Conservation (phyloP, 2,888 invertebrate species). For the Agrochola macilenta region DNA sequence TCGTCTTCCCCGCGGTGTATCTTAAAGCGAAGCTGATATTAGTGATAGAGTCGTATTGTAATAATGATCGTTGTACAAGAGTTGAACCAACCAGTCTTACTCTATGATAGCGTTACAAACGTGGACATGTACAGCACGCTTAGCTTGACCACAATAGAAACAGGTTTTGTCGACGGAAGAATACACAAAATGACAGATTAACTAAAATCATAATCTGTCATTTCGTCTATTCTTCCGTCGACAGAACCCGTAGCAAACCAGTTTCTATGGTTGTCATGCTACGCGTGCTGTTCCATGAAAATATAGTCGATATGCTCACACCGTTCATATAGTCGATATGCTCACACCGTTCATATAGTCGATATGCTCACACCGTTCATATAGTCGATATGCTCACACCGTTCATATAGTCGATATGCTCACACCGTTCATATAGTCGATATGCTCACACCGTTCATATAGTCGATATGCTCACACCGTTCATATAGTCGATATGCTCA, state of each 20-base stretch:
- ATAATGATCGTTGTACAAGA: constrained; percentile 17
- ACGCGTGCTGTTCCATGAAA: not conserved
- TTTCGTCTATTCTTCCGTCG: no score
- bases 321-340: constrained; percentile 2
- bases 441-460: no score
- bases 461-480: constrained; percentile 9
- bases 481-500: constrained; percentile 9
- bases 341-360: no score
- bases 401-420: constrained; percentile 8
- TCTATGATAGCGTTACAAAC: not conserved
- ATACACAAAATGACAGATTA: no score
- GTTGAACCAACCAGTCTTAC: not conserved
- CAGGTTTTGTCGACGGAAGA: no score
- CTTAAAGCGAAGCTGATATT: not conserved
- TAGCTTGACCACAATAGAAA: no score
- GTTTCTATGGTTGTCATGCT: no score
- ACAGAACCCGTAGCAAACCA: no score
- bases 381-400: constrained; percentile 7
- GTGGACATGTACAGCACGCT: not conserved
- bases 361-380: no score
- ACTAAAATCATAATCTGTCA: no score
- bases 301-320: constrained; percentile 8
- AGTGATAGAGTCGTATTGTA: not conserved
- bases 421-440: no score
- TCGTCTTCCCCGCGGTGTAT: not conserved